Evolutionary conservation across 2,888 invertebrate species (phyloP).

Genomic region (Apotomis turbidana): DNA sequence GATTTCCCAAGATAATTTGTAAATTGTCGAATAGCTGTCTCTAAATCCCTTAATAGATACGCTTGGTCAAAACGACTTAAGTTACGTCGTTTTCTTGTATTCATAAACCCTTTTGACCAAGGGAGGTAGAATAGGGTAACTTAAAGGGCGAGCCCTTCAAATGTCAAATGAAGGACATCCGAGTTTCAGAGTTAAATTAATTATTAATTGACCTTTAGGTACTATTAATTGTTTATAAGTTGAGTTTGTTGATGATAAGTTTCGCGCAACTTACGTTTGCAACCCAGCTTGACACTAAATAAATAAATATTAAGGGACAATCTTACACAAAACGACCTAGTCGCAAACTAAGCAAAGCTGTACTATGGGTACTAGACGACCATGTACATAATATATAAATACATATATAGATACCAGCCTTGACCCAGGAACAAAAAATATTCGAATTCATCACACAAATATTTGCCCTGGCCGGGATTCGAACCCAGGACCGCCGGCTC

Average conservation of each 20-base stretch:
- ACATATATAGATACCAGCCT: too few relatives aligned
- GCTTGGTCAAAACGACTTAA: not conserved
- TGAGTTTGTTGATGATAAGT: not conserved
- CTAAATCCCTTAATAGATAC: not conserved
- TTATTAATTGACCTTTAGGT: slow-evolving; percentile 18
- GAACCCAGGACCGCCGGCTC: too few relatives aligned
- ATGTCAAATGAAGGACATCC: slow-evolving; percentile 25
- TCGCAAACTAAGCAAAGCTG: too few relatives aligned
- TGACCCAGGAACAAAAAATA: too few relatives aligned
- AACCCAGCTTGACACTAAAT: too few relatives aligned
- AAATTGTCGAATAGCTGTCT: not conserved
- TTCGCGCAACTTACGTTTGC: not conserved
- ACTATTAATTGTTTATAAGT: slow-evolving; percentile 2
- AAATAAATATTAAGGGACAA: too few relatives aligned
- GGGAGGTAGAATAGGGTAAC: not conserved
- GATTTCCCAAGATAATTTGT: not conserved
- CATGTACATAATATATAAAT: too few relatives aligned
- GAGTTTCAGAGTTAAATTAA: slow-evolving; percentile 22
- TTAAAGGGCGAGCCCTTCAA: slow-evolving; percentile 35
- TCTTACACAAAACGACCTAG: too few relatives aligned
- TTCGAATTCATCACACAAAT: too few relatives aligned
- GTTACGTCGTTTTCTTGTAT: not conserved
- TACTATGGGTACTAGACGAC: too few relatives aligned
- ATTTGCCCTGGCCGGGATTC: too few relatives aligned
- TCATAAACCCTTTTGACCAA: not conserved